A percentile compares a stretch with the other conserved stretches of the same genome.
phyloP scores from a whole-genome alignment of 2,797 vertebrate species.

The Chelmon rostratus region DNA sequence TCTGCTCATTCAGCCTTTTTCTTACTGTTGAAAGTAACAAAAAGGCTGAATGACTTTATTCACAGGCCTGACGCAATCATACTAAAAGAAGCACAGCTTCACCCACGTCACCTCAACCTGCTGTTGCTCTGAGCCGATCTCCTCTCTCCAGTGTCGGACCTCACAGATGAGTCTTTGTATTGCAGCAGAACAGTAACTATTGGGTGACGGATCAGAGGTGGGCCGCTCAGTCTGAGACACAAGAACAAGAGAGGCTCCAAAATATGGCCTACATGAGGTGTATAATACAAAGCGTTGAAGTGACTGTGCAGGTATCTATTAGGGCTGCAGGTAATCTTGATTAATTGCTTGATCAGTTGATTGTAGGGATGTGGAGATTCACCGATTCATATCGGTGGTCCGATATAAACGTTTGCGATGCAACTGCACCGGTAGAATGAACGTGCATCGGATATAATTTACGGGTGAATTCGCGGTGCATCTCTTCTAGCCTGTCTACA shows the following conservation, averaged over 20 bases:
- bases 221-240: background rate
- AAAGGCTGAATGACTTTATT: background rate
- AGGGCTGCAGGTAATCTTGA: background rate
- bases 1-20: background rate
- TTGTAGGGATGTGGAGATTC: too few relatives aligned
- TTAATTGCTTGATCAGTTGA: background rate
- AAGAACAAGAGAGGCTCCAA: background rate
- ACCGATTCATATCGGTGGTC: too few relatives aligned
- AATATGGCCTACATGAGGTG: background rate
- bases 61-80: background rate
- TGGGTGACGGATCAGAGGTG: constrained; percentile 15
- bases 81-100: background rate
- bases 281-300: background rate
- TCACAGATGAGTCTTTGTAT: constrained; percentile 38
- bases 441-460: too few relatives aligned
- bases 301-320: background rate
- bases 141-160: constrained; percentile 11
- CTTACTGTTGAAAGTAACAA: background rate
- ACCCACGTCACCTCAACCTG: background rate
- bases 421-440: too few relatives aligned
- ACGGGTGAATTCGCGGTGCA: too few relatives aligned
- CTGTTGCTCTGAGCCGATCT: background rate
- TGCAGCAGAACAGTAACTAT: background rate
- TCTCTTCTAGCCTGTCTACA: too few relatives aligned
- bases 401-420: too few relatives aligned